These are phyloP conservation scores for Chrysina gloriosa DNA, from an alignment of 2,888 invertebrate species.

Conservation along the genomic window DNA sequence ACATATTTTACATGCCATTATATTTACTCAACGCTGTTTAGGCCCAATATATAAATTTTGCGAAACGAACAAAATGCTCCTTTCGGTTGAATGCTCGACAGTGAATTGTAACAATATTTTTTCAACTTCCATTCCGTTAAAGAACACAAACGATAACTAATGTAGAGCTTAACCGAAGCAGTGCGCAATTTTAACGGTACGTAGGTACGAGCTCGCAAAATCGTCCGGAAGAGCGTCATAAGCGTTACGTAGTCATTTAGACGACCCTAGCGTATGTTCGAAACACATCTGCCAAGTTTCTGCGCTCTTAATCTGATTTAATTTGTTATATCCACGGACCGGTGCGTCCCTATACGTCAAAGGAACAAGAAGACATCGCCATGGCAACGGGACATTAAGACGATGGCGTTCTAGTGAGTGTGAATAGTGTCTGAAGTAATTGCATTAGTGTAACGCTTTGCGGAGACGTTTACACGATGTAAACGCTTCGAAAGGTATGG, in stretches of 20 bases:
- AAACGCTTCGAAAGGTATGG: background rate
- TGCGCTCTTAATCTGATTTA: conserved; percentile 32
- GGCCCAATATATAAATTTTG: too few species aligned
- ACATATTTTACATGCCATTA: too few species aligned
- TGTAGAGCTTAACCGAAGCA: too few species aligned
- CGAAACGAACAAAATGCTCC: too few species aligned
- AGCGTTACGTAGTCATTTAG: background rate
- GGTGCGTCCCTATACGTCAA: conserved; percentile 37
- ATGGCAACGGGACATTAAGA: conserved; percentile 47
- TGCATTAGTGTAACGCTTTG: conserved; percentile 50
- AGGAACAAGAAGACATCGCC: conserved; percentile 40
- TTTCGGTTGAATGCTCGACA: too few species aligned
- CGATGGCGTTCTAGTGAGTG: conserved; percentile 47
- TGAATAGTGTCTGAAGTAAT: conserved; percentile 49
- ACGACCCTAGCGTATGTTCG: background rate
- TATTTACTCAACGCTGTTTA: too few species aligned
- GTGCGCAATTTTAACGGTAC: conserved; percentile 1
- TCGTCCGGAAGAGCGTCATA: background rate
- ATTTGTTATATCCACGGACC: conserved; percentile 29
- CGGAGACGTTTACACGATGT: conserved; percentile 18
- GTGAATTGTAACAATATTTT: too few species aligned
- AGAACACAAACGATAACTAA: too few species aligned
- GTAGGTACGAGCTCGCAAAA: background rate
- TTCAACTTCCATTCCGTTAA: too few species aligned
- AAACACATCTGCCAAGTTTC: conserved; percentile 14